phyloP scores from a whole-genome alignment of 1,140 invertebrate species.

The Atta texana region DNA sequence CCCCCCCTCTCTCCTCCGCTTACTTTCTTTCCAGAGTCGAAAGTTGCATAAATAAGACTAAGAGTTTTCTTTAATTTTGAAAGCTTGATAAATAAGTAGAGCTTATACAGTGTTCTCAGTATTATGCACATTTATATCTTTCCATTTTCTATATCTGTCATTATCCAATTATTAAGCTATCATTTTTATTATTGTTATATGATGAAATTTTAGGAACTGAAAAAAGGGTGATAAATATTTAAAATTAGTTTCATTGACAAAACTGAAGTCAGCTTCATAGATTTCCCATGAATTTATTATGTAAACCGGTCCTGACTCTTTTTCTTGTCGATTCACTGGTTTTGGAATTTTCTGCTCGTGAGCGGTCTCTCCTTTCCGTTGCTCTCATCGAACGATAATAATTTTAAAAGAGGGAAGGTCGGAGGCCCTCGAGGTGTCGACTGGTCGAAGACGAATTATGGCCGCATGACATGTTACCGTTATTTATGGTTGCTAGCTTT shows the following conservation, averaged over 20 bases:
- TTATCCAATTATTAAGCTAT: not conserved
- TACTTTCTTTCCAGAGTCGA: not conserved
- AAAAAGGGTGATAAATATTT: not conserved
- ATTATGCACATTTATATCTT: conserved; percentile 26
- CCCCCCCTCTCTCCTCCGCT: too few species aligned
- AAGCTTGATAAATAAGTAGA: not conserved
- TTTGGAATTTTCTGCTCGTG: conserved; percentile 42
- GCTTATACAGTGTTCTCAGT: not conserved
- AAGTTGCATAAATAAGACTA: not conserved
- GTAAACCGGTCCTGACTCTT: conserved; percentile 36
- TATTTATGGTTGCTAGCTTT: conserved; percentile 72
- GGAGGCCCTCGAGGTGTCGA: conserved; percentile 69
- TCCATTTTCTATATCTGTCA: conserved; percentile 31
- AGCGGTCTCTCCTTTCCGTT: conserved; percentile 41
- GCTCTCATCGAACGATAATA: conserved; percentile 66
- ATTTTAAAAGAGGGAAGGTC: conserved; percentile 65
- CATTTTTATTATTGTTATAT: conserved; percentile 5
- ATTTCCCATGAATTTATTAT: not conserved
- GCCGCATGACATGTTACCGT: conserved; percentile 71
- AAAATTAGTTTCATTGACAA: not conserved
- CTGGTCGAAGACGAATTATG: conserved; percentile 77
- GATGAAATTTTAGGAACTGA: not conserved
- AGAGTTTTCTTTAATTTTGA: conserved; percentile 8
- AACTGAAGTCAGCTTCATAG: not conserved
- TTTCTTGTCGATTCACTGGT: conserved; percentile 51